Conservation (phyloP, 2,888 invertebrate genomes). For the Tubulanus polymorphus region DNA sequence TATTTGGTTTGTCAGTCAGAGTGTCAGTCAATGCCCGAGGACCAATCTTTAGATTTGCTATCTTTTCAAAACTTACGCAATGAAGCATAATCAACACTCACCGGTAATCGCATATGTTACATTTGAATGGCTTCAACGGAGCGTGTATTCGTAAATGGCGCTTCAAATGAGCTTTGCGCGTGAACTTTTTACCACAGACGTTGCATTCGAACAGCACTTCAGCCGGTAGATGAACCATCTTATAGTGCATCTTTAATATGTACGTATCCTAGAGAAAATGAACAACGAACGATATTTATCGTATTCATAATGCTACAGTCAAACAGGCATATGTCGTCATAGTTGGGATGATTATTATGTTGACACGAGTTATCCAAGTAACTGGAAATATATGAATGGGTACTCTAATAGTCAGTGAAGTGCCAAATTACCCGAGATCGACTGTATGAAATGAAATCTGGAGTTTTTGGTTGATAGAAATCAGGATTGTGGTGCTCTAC, state of each 20-base stretch:
- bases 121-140: slow-evolving; percentile 52
- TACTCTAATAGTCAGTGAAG: too few species aligned
- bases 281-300: not conserved
- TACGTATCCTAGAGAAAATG: slow-evolving; percentile 48
- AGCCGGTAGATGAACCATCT: slow-evolving; percentile 54
- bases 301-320: not conserved
- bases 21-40: too few species aligned
- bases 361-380: too few species aligned
- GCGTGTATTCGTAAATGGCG: slow-evolving; percentile 53
- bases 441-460: too few species aligned
- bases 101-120: slow-evolving; percentile 53
- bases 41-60: too few species aligned
- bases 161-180: slow-evolving; percentile 53
- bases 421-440: too few species aligned
- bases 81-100: slow-evolving; percentile 20
- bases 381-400: too few species aligned
- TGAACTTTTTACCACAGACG: slow-evolving; percentile 52
- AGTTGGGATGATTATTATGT: not conserved
- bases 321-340: not conserved
- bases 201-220: slow-evolving; percentile 52
- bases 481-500: too few species aligned
- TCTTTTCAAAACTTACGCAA: too few species aligned
- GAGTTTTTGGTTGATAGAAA: too few species aligned
- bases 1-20: too few species aligned
- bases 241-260: slow-evolving; percentile 54